Evolutionary conservation across 2,113 vertebrate species (phyloP), one percentile per base, ranked within the genome.

Genomic region (Salvelinus alpinus): DNA sequence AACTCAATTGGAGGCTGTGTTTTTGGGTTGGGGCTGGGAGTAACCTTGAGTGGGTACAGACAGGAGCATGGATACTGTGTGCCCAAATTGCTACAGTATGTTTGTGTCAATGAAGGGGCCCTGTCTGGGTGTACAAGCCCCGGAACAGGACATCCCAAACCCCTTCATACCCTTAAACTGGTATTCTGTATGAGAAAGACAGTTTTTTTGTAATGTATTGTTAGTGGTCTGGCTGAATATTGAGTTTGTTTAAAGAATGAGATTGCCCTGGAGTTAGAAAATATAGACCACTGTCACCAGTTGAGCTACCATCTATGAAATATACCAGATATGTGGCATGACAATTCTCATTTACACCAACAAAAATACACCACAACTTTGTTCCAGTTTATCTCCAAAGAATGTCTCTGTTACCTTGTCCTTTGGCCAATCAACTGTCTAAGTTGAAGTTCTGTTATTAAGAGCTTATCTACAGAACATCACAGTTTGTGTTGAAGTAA

Each of bases 21-120:
- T 62, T 62, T n/a, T 2, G 13, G 31, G 27, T 38, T 34, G 29
- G 65, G 62, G 64, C 64, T 64, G 24, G 22, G 14, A 8, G 13
- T n/a, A 68, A 74, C 71, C 72, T 80, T 75, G 65, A 85, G 16
- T n/a, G 29, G 20, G 65, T 68, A 20, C 18, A 68, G 65, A 68
- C 16, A 68, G 65, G 51, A 54, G 16, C 16, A 34, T 78, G 72
- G 69, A 80, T 44, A 25, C 51, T 69, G 31, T 70, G 81, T 76
- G 31, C 71, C 64, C 51, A 68, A 69, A 59, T 70, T 25, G 74
- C 34, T 64, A 34, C 34, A 34, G 34, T 8, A 44, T 18, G 27
- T 78, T 76, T 76, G 70, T 70, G 70, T 70, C 71, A 34, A n/a
- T n/a, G n/a, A 64, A 48, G 22, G 64, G 60, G 38, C 70, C 18